Conservation (phyloP, 2,888 invertebrate genomes). For the Drosophila sordidula region DNA sequence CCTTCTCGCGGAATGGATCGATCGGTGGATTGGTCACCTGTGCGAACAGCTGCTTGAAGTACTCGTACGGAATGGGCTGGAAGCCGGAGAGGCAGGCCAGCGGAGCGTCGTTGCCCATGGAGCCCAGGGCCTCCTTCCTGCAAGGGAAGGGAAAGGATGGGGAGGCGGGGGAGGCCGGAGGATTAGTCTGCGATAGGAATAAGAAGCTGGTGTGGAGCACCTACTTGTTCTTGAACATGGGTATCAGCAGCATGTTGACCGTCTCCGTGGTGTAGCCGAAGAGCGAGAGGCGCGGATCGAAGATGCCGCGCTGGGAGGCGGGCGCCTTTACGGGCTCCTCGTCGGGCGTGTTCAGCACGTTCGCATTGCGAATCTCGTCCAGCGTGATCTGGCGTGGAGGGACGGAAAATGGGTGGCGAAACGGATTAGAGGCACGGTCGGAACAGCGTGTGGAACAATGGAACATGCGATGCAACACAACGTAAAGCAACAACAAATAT, state of each 20-base stretch:
- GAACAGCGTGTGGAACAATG: slow-evolving; percentile 5
- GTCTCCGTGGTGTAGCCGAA: slow-evolving; percentile 98
- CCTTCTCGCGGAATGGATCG: slow-evolving; percentile 98
- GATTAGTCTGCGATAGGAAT: not conserved
- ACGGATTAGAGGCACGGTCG: slow-evolving; percentile 1
- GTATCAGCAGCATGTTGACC: slow-evolving; percentile 95
- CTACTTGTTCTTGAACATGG: slow-evolving; percentile 98
- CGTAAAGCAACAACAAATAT: slow-evolving; percentile 16
- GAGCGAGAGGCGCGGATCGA: slow-evolving; percentile 94
- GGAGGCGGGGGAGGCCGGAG: too few species aligned
- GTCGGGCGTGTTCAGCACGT: slow-evolving; percentile 81
- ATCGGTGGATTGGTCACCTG: slow-evolving; percentile 99
- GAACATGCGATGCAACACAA: slow-evolving; percentile 46
- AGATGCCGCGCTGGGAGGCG: slow-evolving; percentile 86
- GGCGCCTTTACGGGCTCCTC: slow-evolving; percentile 54
- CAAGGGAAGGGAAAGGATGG: not conserved
- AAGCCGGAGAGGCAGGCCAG: slow-evolving; percentile 98
- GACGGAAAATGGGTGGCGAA: not conserved
- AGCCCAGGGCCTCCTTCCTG: slow-evolving; percentile 98
- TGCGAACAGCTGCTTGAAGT: slow-evolving; percentile 99
- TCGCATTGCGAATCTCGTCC: slow-evolving; percentile 91
- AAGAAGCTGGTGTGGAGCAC: slow-evolving; percentile 64
- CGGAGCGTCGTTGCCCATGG: slow-evolving; percentile 99
- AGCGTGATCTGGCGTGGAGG: slow-evolving; percentile 89
- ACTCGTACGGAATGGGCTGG: slow-evolving; percentile 97